Conservation (phyloP, 2,888 invertebrate genomes). For the Oegoconia quadripuncta region DNA sequence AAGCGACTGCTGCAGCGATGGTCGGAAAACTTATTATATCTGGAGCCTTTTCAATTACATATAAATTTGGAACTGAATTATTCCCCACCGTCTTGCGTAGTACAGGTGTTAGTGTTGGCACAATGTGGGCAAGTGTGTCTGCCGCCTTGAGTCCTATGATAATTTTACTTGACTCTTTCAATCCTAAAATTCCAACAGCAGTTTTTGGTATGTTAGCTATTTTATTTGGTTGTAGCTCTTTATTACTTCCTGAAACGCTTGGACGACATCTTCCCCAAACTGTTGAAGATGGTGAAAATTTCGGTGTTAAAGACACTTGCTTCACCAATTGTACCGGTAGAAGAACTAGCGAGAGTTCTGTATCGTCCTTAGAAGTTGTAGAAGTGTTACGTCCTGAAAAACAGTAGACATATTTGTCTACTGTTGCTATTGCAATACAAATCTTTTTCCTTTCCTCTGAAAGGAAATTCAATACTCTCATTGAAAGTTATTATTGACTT, state of each 20-base stretch:
- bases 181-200: conserved; percentile 87
- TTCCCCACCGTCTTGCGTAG: conserved; percentile 92
- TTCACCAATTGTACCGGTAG: conserved; percentile 82
- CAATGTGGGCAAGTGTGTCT: conserved; percentile 91
- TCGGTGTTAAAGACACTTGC: conserved; percentile 89
- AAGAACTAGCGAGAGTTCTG: conserved; percentile 47
- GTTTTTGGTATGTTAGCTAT: conserved; percentile 87
- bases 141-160: conserved; percentile 90
- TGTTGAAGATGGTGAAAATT: conserved; percentile 90
- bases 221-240: conserved; percentile 84
- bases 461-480: no score
- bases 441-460: no score
- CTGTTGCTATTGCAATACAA: no score
- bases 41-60: conserved; percentile 90
- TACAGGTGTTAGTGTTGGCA: conserved; percentile 89
- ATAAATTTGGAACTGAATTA: conserved; percentile 91
- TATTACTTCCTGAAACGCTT: conserved; percentile 89
- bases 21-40: conserved; percentile 90
- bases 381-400: background rate
- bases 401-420: no score
- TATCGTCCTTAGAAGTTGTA: background rate
- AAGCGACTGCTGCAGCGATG: conserved; percentile 83
- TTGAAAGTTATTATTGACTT: no score
- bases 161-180: conserved; percentile 86
- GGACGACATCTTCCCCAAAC: conserved; percentile 90